These are phyloP conservation scores for Oxyruncus cristatus DNA, from an alignment of 2,113 vertebrate genomes.

Conservation along the genomic window DNA sequence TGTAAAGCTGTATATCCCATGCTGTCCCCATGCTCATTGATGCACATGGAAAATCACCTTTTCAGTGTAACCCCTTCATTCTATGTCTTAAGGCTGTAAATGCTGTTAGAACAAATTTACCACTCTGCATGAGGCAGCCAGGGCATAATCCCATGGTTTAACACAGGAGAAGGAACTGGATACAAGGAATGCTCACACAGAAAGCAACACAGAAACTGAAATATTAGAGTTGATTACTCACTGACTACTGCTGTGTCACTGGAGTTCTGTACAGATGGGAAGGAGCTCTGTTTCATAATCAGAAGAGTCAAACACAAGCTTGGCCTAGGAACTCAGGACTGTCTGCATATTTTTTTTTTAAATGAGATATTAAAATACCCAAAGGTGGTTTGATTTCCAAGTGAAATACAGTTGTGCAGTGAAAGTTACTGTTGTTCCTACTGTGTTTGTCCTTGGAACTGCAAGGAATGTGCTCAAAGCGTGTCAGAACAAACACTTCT, in stretches of 20 bases:
- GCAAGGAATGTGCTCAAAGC: background rate
- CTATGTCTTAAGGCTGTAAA: background rate
- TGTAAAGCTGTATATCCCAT: background rate
- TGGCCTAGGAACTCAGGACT: background rate
- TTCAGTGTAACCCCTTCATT: background rate
- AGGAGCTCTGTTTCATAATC: background rate
- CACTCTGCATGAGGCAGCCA: background rate
- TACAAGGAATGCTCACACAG: background rate
- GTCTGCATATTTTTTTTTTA: accelerated
- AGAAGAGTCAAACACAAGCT: background rate
- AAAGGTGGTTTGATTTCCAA: background rate
- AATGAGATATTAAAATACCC: background rate
- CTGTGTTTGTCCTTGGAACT: background rate
- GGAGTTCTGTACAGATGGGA: background rate
- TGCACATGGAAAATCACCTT: background rate
- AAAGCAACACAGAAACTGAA: background rate
- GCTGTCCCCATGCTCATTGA: background rate
- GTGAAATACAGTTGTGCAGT: background rate
- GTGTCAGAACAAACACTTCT: background rate
- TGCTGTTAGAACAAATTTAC: background rate
- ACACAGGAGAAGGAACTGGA: background rate
- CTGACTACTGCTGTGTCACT: background rate
- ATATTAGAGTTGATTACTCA: background rate
- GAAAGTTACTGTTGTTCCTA: background rate
- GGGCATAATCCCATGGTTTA: background rate